Evolutionary conservation across 37 sponge, comb jelly and placozoan species (phyloP).

Genomic region (Amphimedon queenslandica): DNA sequence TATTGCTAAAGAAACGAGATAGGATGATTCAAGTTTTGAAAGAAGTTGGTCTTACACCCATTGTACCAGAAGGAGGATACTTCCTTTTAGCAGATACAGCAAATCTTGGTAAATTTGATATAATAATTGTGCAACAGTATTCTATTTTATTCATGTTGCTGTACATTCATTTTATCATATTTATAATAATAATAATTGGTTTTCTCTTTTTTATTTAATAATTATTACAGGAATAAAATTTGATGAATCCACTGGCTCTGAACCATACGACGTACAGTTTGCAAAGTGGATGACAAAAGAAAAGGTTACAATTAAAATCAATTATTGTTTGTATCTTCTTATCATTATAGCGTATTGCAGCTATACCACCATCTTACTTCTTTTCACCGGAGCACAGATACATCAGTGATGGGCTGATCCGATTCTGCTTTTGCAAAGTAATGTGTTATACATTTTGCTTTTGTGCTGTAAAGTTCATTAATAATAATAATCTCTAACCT

Average conservation of each 20-base stretch:
- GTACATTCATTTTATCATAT: too few species aligned
- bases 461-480: too few species aligned
- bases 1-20: conserved; percentile 71
- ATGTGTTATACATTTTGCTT: too few species aligned
- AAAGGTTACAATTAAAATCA: conserved; percentile 55
- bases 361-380: conserved; percentile 88
- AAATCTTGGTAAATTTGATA: conserved; percentile 39
- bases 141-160: not conserved
- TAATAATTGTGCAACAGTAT: not conserved
- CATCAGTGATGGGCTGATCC: conserved; percentile 54
- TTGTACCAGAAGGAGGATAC: conserved; percentile 91
- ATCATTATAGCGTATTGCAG: conserved; percentile 61
- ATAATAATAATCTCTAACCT: too few species aligned
- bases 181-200: too few species aligned
- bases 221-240: conserved; percentile 26
- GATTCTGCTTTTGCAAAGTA: conserved; percentile 88
- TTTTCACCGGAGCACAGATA: conserved; percentile 70
- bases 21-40: conserved; percentile 66
- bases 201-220: not conserved
- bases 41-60: conserved; percentile 79
- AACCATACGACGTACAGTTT: conserved; percentile 81
- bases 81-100: conserved; percentile 89
- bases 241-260: conserved; percentile 18
- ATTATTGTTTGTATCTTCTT: not conserved
- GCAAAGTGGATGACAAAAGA: conserved; percentile 84